Evolutionary conservation across 2,797 vertebrate species (phyloP), one percentile per base, ranked within the genome.

Genomic region (Mycteria americana): DNA sequence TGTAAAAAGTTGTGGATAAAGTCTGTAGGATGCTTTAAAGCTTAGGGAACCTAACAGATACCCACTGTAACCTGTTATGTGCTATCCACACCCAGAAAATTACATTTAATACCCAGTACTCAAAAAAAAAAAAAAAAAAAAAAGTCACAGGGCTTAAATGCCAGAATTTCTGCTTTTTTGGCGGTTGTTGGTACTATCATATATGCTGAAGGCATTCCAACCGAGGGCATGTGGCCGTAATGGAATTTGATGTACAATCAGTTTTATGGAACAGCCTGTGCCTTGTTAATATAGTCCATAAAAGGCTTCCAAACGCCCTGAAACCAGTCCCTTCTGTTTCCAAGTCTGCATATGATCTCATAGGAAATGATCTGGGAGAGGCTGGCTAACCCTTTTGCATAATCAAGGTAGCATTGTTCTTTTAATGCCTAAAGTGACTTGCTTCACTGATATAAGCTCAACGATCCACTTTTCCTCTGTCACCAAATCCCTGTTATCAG

Each of bases 321-420:
- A 94, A 92, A 89, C 39, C 62, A 37, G 60, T 83, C 65, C 57
- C 46, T 94, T 93, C 86, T 93, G 72, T 75, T 95, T 94, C 86
- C 37, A 94, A 97, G 92, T 39, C 67, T 85, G 72, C 46, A 41
- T 59, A 89, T 97, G 96, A 96, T 91, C 93, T 97, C 95, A 97
- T 69, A 93, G 95, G 95, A 97, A 96, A 88, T 56, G 68, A 93
- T 72, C n/a, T 95, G 93, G 84, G 95, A 96, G 95, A 92, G 95
- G 89, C 88, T 3, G 11, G 33, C 81, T 65, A 75, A 79, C 2
- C 53, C 68, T 92, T 87, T 68, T 87, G 78, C 93, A 73, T 89
- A 92, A 89, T 91, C 78, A 88, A 95, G 92, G 94, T 96, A 18
- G 30, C 23, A 68, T 94, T 97, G 86, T 93, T 96, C 84, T 83